phyloP scores from a whole-genome alignment of 1,140 invertebrate species.

The Melipona quadrifasciata region DNA sequence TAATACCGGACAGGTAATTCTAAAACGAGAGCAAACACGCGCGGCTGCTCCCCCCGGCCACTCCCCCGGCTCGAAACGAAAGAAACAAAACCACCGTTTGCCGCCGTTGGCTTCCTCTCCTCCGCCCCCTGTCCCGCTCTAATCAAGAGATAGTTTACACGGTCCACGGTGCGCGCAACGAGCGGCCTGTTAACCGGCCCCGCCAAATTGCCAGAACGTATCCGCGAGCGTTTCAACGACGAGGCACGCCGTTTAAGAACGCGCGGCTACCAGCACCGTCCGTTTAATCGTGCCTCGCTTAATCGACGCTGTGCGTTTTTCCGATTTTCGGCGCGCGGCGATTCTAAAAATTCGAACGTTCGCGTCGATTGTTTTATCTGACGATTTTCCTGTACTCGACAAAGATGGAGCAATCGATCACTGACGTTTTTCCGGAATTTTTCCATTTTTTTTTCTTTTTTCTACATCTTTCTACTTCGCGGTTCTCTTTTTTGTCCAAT shows the following conservation, averaged over 20 bases:
- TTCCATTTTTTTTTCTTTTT: too few species aligned
- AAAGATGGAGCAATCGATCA: too few species aligned
- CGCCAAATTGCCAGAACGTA: not conserved
- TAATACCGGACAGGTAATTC: not conserved
- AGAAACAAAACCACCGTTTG: not conserved
- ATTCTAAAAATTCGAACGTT: too few species aligned
- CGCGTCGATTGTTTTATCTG: too few species aligned
- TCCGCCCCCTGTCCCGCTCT: not conserved
- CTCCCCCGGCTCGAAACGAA: not conserved
- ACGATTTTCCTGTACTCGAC: too few species aligned
- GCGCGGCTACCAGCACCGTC: not conserved
- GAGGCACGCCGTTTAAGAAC: not conserved
- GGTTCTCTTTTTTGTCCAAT: too few species aligned
- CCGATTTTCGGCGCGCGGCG: constrained; percentile 13
- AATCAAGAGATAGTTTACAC: constrained; percentile 27
- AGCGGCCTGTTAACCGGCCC: not conserved
- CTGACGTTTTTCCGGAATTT: too few species aligned
- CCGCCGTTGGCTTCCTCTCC: too few species aligned
- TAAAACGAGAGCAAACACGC: not conserved
- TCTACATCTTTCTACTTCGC: too few species aligned
- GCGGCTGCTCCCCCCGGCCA: not conserved
- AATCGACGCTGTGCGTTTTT: constrained; percentile 20
- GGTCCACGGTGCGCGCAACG: too few species aligned
- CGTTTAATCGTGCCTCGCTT: not conserved
- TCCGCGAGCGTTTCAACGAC: not conserved